These are phyloP conservation scores for Amiota minor DNA, from an alignment of 2,888 invertebrate genomes.

Conservation along the genomic window DNA sequence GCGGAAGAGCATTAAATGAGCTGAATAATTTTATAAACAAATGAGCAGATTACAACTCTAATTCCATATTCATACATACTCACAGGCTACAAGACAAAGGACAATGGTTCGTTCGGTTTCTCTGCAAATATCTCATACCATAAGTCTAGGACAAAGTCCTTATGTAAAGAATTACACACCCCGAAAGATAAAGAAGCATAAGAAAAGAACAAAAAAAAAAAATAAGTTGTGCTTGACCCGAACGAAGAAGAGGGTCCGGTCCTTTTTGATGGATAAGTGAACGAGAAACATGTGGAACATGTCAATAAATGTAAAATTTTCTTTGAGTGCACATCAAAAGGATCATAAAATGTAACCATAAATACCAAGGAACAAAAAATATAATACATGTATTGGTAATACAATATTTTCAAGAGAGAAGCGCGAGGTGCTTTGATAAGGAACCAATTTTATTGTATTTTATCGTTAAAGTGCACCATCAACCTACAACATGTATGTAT, in stretches of 20 bases:
- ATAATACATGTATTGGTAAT: background rate
- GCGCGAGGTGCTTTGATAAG: too few relatives aligned
- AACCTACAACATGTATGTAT: background rate
- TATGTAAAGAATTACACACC: background rate
- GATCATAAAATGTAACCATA: slow-evolving; percentile 70
- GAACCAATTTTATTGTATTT: too few relatives aligned
- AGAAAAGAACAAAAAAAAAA: background rate
- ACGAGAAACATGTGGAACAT: background rate
- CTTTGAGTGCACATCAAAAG: slow-evolving; percentile 66
- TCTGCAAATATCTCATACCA: background rate
- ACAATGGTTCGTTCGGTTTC: background rate
- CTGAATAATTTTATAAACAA: slow-evolving; percentile 69
- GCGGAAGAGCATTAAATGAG: slow-evolving; percentile 70
- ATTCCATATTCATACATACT: slow-evolving; percentile 45
- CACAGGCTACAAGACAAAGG: background rate
- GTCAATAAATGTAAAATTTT: slow-evolving; percentile 66
- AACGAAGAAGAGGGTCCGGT: background rate
- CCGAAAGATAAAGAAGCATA: background rate
- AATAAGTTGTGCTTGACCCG: slow-evolving; percentile 16
- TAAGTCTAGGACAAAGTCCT: background rate
- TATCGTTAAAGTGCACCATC: too few relatives aligned
- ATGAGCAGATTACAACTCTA: slow-evolving; percentile 65
- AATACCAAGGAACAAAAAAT: slow-evolving; percentile 38
- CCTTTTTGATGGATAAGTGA: background rate
- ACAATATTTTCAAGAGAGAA: too few relatives aligned